Percentiles rank a stretch among this genome's conserved stretches.
These are phyloP conservation scores for Aphelenchoides fujianensis DNA, from an alignment of 1,140 invertebrate genomes.

Conservation along the genomic window DNA sequence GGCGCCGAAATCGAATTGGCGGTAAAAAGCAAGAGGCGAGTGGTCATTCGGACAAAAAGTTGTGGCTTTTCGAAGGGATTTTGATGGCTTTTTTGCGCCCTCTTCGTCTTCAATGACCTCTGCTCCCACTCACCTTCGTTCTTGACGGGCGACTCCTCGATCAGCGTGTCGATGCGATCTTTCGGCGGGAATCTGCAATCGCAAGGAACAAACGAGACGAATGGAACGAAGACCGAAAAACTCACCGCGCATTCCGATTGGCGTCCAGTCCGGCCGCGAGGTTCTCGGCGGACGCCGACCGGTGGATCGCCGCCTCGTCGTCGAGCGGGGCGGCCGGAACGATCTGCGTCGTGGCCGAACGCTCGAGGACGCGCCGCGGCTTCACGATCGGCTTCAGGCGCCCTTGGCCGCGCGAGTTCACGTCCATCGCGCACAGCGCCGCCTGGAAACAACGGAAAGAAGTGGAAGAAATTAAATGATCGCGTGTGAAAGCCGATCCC, in stretches of 20 bases:
- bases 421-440: no score
- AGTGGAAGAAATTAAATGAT: no score
- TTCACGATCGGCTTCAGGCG: neutral
- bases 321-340: neutral
- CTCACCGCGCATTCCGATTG: neutral
- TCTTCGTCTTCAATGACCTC: no score
- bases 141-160: no score
- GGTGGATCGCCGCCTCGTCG: neutral
- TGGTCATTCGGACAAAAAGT: neutral
- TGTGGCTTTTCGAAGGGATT: no score
- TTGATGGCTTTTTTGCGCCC: no score
- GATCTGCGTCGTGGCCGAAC: neutral
- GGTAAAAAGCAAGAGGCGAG: neutral
- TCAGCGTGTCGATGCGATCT: no score
- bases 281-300: neutral
- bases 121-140: no score
- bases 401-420: neutral
- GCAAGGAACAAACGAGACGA: no score
- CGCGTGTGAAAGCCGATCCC: no score
- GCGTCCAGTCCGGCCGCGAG: neutral
- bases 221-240: neutral
- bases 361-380: neutral
- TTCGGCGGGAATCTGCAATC: no score
- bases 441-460: no score
- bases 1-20: slow-evolving; percentile 8